Conservation (phyloP, 2,888 invertebrate species). For the Tetragnatha montana region DNA sequence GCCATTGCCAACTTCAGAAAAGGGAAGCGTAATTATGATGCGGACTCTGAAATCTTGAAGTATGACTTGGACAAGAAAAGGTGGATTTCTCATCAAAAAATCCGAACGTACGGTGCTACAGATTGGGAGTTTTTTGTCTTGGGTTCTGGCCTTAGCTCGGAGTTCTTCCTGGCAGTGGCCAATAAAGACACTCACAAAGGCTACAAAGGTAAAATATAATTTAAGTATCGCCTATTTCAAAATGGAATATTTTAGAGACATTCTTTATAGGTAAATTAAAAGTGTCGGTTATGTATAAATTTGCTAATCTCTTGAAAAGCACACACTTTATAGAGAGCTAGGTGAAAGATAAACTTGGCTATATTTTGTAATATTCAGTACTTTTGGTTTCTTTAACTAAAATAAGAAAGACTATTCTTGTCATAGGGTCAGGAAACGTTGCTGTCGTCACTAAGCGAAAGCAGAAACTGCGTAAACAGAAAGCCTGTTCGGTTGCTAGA, state of each 20-base stretch:
- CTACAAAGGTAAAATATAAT: conserved; percentile 4
- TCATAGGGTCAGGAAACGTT: too few relatives aligned
- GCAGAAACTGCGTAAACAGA: too few relatives aligned
- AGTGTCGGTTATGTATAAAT: background rate
- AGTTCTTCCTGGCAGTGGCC: conserved; percentile 70
- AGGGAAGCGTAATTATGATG: conserved; percentile 38
- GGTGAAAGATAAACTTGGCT: too few relatives aligned
- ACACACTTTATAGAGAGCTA: background rate
- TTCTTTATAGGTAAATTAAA: background rate
- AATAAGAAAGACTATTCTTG: too few relatives aligned
- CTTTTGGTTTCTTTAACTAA: too few relatives aligned
- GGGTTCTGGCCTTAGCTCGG: conserved; percentile 43
- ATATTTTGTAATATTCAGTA: too few relatives aligned
- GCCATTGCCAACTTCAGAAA: conserved; percentile 69
- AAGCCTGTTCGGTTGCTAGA: too few relatives aligned
- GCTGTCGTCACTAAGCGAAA: too few relatives aligned
- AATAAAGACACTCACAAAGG: conserved; percentile 40
- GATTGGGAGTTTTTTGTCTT: conserved; percentile 71
- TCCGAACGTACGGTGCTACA: conserved; percentile 67
- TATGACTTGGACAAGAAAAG: conserved; percentile 55
- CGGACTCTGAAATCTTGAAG: conserved; percentile 70
- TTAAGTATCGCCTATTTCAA: background rate
- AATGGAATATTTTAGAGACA: background rate
- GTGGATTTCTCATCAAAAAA: conserved; percentile 67
- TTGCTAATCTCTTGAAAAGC: background rate